A percentile compares a stretch with the other conserved stretches of the same genome.
Evolutionary conservation across 2,113 vertebrate genomes (phyloP).

Genomic region (Microtus oregoni): DNA sequence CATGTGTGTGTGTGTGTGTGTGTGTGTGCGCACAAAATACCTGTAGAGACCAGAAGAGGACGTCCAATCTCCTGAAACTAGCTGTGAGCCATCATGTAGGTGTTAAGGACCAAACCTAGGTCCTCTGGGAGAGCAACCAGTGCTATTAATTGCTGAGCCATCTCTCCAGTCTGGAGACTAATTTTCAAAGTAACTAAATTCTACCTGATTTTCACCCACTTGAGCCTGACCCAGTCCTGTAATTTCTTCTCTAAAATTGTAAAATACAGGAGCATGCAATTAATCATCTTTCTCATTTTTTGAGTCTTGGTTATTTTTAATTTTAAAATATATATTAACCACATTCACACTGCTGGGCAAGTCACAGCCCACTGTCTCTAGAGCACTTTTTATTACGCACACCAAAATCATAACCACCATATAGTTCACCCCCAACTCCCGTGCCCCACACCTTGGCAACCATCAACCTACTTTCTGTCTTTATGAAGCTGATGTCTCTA

Average conservation of each 20-base stretch:
- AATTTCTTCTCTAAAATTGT: neutral
- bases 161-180: neutral
- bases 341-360: neutral
- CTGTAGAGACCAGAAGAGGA: neutral
- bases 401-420: neutral
- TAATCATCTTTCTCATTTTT: neutral
- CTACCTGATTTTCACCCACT: neutral
- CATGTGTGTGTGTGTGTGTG: neutral
- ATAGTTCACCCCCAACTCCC: neutral
- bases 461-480: neutral
- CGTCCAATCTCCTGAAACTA: neutral
- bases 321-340: neutral
- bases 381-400: neutral
- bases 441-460: neutral
- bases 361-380: neutral
- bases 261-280: slow-evolving; percentile 8
- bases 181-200: neutral
- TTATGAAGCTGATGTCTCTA: neutral
- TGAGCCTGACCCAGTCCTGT: neutral
- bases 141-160: neutral
- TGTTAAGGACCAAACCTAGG: neutral
- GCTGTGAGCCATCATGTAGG: neutral
- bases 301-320: neutral
- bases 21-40: neutral
- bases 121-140: neutral